A percentile compares a stretch with the other conserved stretches of the same genome.
Evolutionary conservation across 1,140 invertebrate species (phyloP).

Genomic region (Augochlora pura): DNA sequence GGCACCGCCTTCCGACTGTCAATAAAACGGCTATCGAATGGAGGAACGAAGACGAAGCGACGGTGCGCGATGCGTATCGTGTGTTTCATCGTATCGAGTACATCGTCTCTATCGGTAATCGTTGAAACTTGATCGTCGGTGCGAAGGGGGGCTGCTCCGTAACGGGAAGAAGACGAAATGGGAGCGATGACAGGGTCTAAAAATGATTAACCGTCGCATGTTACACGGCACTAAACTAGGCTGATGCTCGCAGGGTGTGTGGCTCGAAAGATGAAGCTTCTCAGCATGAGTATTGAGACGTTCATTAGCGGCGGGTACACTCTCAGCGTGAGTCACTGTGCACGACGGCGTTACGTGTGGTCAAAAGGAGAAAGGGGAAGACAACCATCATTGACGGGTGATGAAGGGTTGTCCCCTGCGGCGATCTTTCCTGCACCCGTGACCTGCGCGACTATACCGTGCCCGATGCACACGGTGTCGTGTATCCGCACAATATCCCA

Average conservation of each 20-base stretch:
- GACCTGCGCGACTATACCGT: constrained; percentile 62
- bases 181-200: constrained; percentile 22
- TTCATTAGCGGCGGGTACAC: constrained; percentile 69
- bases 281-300: constrained; percentile 70
- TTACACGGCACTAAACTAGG: constrained; percentile 54
- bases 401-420: constrained; percentile 73
- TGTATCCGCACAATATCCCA: constrained; percentile 24
- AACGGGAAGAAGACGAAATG: constrained; percentile 1
- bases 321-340: constrained; percentile 63
- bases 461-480: constrained; percentile 52
- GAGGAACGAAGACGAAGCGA: too few species aligned
- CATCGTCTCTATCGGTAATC: not conserved
- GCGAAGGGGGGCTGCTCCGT: not conserved
- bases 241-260: constrained; percentile 37
- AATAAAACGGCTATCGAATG: too few species aligned
- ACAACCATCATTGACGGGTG: constrained; percentile 66
- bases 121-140: constrained; percentile 12
- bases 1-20: too few species aligned
- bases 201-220: constrained; percentile 39
- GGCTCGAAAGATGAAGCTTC: constrained; percentile 60
- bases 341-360: constrained; percentile 51
- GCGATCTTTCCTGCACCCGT: constrained; percentile 60
- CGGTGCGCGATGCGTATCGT: too few species aligned
- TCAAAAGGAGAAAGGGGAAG: constrained; percentile 25
- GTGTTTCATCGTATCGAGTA: too few species aligned